phyloP scores from a whole-genome alignment of 1,140 invertebrate species.

The Monochamus saltuarius region DNA sequence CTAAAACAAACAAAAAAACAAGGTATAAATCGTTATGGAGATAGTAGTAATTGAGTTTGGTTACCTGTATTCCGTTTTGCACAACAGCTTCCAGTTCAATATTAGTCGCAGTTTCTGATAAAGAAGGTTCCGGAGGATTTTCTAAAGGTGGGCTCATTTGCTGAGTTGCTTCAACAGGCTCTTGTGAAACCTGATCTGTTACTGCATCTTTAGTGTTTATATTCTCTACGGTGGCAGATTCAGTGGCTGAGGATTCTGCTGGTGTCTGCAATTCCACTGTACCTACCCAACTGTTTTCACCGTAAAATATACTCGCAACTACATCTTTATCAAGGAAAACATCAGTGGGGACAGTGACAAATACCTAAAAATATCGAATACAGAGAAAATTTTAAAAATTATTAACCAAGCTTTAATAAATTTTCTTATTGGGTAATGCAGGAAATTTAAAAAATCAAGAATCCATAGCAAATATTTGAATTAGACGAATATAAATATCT shows the following conservation, averaged over 20 bases:
- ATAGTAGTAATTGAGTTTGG: too few species aligned
- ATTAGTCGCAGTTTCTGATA: too few species aligned
- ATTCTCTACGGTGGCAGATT: background rate
- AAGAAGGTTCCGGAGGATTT: too few species aligned
- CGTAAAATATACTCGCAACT: constrained; percentile 30
- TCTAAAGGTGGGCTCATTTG: background rate
- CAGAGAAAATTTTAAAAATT: background rate
- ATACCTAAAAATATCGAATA: background rate
- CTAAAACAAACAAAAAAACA: background rate
- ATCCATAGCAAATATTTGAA: too few species aligned
- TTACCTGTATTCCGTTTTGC: too few species aligned
- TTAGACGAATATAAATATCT: too few species aligned
- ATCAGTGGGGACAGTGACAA: background rate
- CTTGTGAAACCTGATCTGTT: background rate
- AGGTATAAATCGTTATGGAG: too few species aligned
- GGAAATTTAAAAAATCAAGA: too few species aligned
- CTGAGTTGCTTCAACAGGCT: constrained; percentile 4
- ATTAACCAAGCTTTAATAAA: too few species aligned
- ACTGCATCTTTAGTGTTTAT: background rate
- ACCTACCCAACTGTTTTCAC: constrained; percentile 38
- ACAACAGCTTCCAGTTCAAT: too few species aligned
- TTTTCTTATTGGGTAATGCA: too few species aligned
- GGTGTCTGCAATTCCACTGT: constrained; percentile 9
- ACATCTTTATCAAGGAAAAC: constrained; percentile 36
- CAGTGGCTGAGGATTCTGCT: constrained; percentile 4